phyloP scores from a whole-genome alignment of 2,797 vertebrate genomes.

The Sebastes oblongus region DNA sequence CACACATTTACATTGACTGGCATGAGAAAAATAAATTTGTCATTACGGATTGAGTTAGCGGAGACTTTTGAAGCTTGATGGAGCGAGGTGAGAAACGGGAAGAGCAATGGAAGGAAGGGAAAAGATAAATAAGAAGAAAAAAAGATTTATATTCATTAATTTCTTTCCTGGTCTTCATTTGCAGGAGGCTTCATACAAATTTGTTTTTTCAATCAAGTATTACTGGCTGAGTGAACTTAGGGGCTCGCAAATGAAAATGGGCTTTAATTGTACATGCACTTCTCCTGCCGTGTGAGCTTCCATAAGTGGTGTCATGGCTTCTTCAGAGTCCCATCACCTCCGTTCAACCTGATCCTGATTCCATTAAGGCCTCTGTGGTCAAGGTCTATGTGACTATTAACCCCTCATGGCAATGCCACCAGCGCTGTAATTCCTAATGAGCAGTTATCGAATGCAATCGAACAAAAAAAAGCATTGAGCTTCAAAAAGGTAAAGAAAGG shows the following conservation, averaged over 20 bases:
- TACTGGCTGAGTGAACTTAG: slow-evolving; percentile 59
- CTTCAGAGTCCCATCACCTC: slow-evolving; percentile 50
- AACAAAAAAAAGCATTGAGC: neutral
- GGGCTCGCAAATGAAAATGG: slow-evolving; percentile 63
- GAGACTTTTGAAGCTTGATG: slow-evolving; percentile 12
- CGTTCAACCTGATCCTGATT: slow-evolving; percentile 56
- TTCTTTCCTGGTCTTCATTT: slow-evolving; percentile 44
- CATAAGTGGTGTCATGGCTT: slow-evolving; percentile 66
- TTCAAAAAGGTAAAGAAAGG: slow-evolving; percentile 1
- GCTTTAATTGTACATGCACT: slow-evolving; percentile 59
- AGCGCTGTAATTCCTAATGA: slow-evolving; percentile 60
- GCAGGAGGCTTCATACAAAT: slow-evolving; percentile 55
- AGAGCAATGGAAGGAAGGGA: slow-evolving; percentile 17
- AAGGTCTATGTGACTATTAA: slow-evolving; percentile 67
- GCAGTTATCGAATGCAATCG: slow-evolving; percentile 26
- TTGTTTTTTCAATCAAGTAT: slow-evolving; percentile 60
- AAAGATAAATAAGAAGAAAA: slow-evolving; percentile 33
- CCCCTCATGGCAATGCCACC: slow-evolving; percentile 38
- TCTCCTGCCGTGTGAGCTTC: slow-evolving; percentile 37
- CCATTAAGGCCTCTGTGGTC: slow-evolving; percentile 63
- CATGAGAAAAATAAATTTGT: slow-evolving; percentile 33
- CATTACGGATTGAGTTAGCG: slow-evolving; percentile 29
- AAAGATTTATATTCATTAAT: slow-evolving; percentile 51
- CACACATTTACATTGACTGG: slow-evolving; percentile 31
- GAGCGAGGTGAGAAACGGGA: neutral